These are phyloP conservation scores for Ceraclea dissimilis DNA, from an alignment of 2,888 invertebrate species.

Conservation along the genomic window DNA sequence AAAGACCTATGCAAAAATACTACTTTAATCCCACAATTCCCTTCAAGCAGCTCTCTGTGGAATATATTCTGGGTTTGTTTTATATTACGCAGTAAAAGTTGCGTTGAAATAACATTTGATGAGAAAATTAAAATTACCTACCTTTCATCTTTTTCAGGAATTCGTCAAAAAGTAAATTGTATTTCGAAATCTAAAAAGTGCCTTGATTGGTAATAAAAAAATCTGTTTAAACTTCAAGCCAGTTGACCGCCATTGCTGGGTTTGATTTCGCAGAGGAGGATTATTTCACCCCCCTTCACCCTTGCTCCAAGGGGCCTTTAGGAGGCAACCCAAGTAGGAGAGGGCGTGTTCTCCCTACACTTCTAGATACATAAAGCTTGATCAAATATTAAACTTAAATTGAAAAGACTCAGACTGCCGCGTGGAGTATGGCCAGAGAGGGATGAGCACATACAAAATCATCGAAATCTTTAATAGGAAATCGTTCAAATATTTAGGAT, in stretches of 20 bases:
- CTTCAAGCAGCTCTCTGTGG: no score
- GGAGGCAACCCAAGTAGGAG: neutral
- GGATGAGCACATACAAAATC: no score
- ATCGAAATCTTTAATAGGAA: no score
- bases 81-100: no score
- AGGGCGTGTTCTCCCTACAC: constrained; percentile 4
- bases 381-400: constrained; percentile 6
- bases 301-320: neutral
- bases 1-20: no score
- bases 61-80: no score
- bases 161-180: neutral
- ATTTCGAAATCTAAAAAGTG: constrained; percentile 2
- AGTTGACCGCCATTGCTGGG: constrained; percentile 25
- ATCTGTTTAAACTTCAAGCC: constrained; percentile 24
- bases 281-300: constrained; percentile 4
- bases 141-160: no score
- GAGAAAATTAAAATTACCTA: no score
- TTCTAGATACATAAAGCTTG: constrained; percentile 5
- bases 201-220: constrained; percentile 25
- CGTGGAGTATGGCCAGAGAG: neutral
- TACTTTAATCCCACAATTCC: no score
- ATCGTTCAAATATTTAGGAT: no score
- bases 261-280: constrained; percentile 26
- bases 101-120: no score
- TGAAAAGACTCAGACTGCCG: constrained; percentile 2